Evolutionary conservation across 2,113 vertebrate genomes (phyloP).

Genomic region (Ictidomys tridecemlineatus): DNA sequence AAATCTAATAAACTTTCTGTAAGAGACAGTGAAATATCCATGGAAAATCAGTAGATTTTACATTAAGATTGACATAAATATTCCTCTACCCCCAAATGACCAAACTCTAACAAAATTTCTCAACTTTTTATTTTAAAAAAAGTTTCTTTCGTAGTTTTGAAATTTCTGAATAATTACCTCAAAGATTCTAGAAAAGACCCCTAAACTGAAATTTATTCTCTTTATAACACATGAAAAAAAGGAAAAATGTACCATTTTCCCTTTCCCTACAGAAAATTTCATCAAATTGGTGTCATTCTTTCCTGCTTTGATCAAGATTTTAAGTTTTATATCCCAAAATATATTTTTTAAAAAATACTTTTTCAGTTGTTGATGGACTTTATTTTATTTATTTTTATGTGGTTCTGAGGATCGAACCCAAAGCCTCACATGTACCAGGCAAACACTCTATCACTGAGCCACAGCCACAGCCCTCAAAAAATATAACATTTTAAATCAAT

Average conservation of each 20-base stretch:
- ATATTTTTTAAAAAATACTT: too few species aligned
- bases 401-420: too few species aligned
- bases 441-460: too few species aligned
- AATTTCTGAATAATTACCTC: conserved; percentile 44
- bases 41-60: conserved; percentile 46
- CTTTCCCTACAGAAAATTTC: background rate
- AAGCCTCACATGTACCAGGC: too few species aligned
- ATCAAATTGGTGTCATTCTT: background rate
- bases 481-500: conserved; percentile 38
- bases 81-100: background rate
- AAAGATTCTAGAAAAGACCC: background rate
- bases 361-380: too few species aligned
- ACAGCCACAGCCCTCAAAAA: background rate
- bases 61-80: conserved; percentile 22
- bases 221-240: background rate
- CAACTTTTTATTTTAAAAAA: background rate
- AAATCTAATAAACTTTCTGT: conserved; percentile 96
- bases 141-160: background rate
- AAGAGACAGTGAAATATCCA: conserved; percentile 41
- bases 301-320: background rate
- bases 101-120: background rate
- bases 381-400: too few species aligned
- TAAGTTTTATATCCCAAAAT: background rate
- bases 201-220: conserved; percentile 10
- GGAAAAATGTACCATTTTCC: background rate